These are phyloP conservation scores for Leucophenga maculata DNA, from an alignment of 2,888 invertebrate genomes.

Conservation along the genomic window DNA sequence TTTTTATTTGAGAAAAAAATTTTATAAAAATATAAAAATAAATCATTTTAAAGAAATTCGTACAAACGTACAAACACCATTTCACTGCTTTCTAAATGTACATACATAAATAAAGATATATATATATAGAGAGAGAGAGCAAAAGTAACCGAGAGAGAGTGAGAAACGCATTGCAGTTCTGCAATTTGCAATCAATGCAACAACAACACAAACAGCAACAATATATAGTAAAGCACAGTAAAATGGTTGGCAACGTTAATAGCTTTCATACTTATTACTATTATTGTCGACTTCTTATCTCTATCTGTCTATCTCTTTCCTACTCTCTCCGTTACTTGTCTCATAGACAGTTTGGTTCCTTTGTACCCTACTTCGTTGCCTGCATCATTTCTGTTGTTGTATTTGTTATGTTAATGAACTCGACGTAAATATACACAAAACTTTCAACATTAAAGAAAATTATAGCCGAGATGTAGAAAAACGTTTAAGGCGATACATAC, in stretches of 20 bases:
- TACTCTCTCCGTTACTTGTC: too few relatives aligned
- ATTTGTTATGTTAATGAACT: constrained; percentile 68
- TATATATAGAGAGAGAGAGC: too few relatives aligned
- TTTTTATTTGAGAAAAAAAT: too few relatives aligned
- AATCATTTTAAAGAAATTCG: background rate
- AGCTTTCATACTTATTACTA: constrained; percentile 56
- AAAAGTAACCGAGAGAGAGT: too few relatives aligned
- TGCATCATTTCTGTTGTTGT: constrained; percentile 22
- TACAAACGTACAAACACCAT: background rate
- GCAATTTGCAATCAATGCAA: too few relatives aligned
- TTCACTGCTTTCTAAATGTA: too few relatives aligned
- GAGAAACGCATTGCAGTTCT: too few relatives aligned
- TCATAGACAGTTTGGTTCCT: background rate
- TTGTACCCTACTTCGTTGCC: background rate
- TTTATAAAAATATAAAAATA: too few relatives aligned
- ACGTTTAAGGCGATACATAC: constrained; percentile 16
- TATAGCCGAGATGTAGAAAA: constrained; percentile 54
- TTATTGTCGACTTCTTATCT: constrained; percentile 44
- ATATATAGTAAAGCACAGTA: constrained; percentile 23
- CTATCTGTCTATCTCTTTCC: too few relatives aligned
- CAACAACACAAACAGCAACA: too few relatives aligned
- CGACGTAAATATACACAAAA: constrained; percentile 46
- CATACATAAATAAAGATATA: too few relatives aligned
- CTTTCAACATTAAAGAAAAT: constrained; percentile 67
- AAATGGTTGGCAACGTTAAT: constrained; percentile 61